phyloP scores from a whole-genome alignment of 2,888 invertebrate species.

The Drosophila niveifrons region DNA sequence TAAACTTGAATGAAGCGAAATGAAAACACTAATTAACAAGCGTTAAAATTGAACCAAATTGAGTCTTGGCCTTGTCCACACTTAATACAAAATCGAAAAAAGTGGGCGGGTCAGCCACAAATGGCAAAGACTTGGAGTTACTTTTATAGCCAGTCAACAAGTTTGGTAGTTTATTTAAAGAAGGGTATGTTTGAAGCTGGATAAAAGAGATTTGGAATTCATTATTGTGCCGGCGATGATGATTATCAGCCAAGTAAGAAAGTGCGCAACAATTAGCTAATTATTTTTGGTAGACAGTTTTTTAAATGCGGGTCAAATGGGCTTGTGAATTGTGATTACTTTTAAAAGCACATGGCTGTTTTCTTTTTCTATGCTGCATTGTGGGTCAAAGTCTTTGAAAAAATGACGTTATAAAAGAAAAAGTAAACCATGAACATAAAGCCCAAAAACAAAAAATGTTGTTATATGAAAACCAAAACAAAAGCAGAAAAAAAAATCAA shows the following conservation, averaged over 20 bases:
- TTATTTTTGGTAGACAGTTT: not conserved
- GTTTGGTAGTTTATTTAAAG: too few relatives aligned
- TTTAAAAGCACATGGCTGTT: conserved; percentile 23
- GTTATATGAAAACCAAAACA: conserved; percentile 40
- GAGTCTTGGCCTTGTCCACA: conserved; percentile 44
- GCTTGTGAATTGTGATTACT: conserved; percentile 9
- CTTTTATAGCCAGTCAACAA: conserved; percentile 8
- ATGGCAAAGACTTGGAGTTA: conserved; percentile 24
- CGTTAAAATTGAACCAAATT: conserved; percentile 62
- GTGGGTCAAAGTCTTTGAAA: conserved; percentile 78
- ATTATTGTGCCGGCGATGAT: not conserved
- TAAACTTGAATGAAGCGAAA: conserved; percentile 37
- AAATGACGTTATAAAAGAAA: conserved; percentile 77
- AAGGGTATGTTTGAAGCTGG: not conserved
- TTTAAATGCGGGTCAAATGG: conserved; percentile 14
- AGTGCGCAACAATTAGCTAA: conserved; percentile 4
- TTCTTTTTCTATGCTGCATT: conserved; percentile 38
- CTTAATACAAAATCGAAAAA: conserved; percentile 11
- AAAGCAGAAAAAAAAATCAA: conserved; percentile 33
- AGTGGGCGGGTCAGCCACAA: conserved; percentile 51
- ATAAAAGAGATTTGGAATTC: not conserved
- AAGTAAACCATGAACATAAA: conserved; percentile 70
- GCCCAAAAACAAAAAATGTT: conserved; percentile 50
- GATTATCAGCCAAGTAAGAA: not conserved
- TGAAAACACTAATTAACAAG: conserved; percentile 62